Percentiles rank a stretch among this genome's conserved stretches.
Evolutionary conservation across 2,888 invertebrate species (phyloP).

Genomic region (Pseudoips prasinana): DNA sequence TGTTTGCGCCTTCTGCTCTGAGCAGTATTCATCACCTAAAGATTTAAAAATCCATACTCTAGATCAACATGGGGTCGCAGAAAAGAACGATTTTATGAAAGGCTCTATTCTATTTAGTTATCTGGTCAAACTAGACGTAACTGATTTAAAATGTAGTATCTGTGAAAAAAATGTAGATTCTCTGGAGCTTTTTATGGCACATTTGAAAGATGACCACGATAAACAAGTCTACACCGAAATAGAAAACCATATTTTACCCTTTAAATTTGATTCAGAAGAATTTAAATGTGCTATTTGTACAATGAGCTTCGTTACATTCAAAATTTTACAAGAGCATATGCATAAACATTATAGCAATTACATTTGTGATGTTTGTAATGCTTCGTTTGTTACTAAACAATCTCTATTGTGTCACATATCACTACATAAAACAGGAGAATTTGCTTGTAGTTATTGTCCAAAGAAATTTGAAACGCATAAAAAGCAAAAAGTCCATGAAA

Average conservation of each 20-base stretch:
- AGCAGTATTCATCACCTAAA: slow-evolving; percentile 34
- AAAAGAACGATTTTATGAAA: slow-evolving; percentile 30
- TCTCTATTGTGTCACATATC: slow-evolving; percentile 11
- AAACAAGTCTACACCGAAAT: slow-evolving; percentile 21
- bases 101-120: slow-evolving; percentile 35
- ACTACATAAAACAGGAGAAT: slow-evolving; percentile 23
- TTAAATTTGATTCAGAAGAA: slow-evolving; percentile 19
- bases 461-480: slow-evolving; percentile 20
- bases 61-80: slow-evolving; percentile 33
- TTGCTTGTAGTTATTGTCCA: slow-evolving; percentile 17
- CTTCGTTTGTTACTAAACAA: slow-evolving; percentile 55
- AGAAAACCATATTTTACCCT: slow-evolving; percentile 28
- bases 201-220: slow-evolving; percentile 22
- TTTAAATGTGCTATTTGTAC: slow-evolving; percentile 19
- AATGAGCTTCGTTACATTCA: slow-evolving; percentile 18
- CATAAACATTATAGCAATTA: slow-evolving; percentile 25
- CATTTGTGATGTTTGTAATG: slow-evolving; percentile 32
- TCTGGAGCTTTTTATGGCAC: slow-evolving; percentile 14
- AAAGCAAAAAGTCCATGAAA: too few species aligned
- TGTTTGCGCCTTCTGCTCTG: slow-evolving; percentile 47
- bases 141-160: slow-evolving; percentile 17
- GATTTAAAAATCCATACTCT: slow-evolving; percentile 52
- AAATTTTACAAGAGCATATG: slow-evolving; percentile 29
- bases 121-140: slow-evolving; percentile 37
- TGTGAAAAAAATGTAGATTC: slow-evolving; percentile 11